Conservation (phyloP, 2,113 vertebrate genomes). For the Ranitomeya variabilis region DNA sequence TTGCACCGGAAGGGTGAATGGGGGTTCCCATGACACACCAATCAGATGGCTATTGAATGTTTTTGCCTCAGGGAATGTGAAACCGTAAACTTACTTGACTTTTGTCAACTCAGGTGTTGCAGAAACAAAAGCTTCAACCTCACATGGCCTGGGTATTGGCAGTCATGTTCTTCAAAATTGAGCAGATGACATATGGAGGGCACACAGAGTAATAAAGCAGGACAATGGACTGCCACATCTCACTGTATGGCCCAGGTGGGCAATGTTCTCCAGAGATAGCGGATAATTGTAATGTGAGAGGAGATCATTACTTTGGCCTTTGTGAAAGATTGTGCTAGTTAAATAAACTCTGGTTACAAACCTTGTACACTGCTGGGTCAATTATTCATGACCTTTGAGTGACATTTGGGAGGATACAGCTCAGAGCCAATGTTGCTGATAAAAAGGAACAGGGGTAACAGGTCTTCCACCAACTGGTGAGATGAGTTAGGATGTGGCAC, state of each 20-base stretch:
- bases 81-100: slow-evolving; percentile 11
- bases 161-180: neutral
- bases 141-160: neutral
- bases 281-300: slow-evolving; percentile 6
- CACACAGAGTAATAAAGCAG: neutral
- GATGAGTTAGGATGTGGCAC: neutral
- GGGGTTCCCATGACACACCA: neutral
- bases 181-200: neutral
- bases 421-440: neutral
- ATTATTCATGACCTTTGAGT: slow-evolving; percentile 15
- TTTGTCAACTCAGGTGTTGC: slow-evolving; percentile 26
- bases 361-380: neutral
- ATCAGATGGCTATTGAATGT: neutral
- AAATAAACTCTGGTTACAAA: slow-evolving; percentile 39
- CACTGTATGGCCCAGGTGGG: neutral
- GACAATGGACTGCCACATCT: neutral
- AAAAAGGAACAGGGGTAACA: neutral
- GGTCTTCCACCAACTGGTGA: slow-evolving; percentile 7
- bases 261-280: neutral
- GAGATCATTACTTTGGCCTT: neutral
- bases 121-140: slow-evolving; percentile 18
- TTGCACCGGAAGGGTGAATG: neutral
- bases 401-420: slow-evolving; percentile 12
- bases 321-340: neutral
- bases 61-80: slow-evolving; percentile 19